Evolutionary conservation across 2,113 vertebrate genomes (phyloP).

Genomic region (Camelus bactrianus): DNA sequence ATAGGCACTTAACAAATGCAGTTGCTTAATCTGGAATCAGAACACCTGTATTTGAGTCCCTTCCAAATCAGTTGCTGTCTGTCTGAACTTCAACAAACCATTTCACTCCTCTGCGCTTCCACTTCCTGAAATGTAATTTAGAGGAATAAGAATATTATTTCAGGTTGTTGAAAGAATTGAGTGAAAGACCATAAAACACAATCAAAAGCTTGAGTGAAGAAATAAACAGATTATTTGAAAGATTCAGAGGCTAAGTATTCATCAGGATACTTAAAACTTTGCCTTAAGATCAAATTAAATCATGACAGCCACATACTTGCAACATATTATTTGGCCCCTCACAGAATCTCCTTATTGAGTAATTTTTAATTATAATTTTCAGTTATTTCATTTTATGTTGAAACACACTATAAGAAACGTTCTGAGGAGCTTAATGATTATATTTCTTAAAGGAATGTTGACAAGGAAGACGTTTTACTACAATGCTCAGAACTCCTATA

Average conservation of each 20-base stretch:
- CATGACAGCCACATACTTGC: not conserved
- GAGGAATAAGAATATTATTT: conserved; percentile 3
- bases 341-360: not conserved
- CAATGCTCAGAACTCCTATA: not conserved
- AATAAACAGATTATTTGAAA: conserved; percentile 50
- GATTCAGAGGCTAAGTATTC: not conserved
- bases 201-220: not conserved
- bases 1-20: not conserved
- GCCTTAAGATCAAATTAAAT: conserved; percentile 32
- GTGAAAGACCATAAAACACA: conserved; percentile 10
- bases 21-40: not conserved
- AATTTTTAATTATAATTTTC: not conserved
- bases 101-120: conserved; percentile 19
- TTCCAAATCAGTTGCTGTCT: not conserved
- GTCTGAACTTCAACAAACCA: conserved; percentile 13
- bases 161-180: not conserved
- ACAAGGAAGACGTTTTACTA: not conserved
- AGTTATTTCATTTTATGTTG: conserved; percentile 26
- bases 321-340: not conserved
- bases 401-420: not conserved
- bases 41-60: not conserved
- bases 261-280: conserved; percentile 46
- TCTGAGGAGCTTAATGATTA: not conserved
- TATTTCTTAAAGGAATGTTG: not conserved
- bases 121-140: not conserved